Base-by-base conservation (phyloP, 2,888 invertebrate genomes). In the Ornithoptera priamus region DNA sequence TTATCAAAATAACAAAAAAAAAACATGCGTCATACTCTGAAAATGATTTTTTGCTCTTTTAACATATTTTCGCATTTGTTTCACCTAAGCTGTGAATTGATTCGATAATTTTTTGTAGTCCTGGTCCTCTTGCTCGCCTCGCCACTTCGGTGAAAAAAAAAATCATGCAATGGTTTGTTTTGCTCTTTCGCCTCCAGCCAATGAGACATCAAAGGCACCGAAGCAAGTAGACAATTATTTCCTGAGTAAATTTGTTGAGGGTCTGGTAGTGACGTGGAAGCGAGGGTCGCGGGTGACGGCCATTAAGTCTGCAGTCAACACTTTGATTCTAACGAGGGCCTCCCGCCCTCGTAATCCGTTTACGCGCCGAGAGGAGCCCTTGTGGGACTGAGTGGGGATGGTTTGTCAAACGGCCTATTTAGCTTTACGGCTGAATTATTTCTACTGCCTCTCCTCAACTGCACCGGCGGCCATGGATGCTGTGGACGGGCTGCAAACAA, bases 281-380 rank as follows among this genome's bases (percentile, higher is more conserved):
- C 59, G 56, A n/a, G 46, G n/a, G 67, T 30, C 67, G 56, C 39
- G 56, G 63, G 77, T 81, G 83, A 84, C 82, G 81, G 78, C 85
- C 84, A 87, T 89, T 86, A 86, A 81, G 80, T 79, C 79, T 75
- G 76, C 80, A 84, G 87, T 86, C 86, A 87, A 87, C 86, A 85
- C 85, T 88, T 86, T 83, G 86, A 86, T 87, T 86, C 85, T 85
- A 86, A 85, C 84, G 85, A 87, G 85, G 85, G 84, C 73, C 74
- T 42, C 76, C 79, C 77, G 85, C 86, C 87, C 84, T 85, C 81
- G 82, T 89, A 90, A 90, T 90, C 88, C 87, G 85, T 85, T 90
- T 89, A 88, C 82, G 79, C 81, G 73, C 79, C 80, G 75, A 80
- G 77, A 84, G 83, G 80, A 79, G 76, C 80, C 80, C 84, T 84